Percentiles rank a stretch among this genome's conserved stretches.
Conservation (phyloP, 2,113 vertebrate species). For the Bostrychus sinensis region DNA sequence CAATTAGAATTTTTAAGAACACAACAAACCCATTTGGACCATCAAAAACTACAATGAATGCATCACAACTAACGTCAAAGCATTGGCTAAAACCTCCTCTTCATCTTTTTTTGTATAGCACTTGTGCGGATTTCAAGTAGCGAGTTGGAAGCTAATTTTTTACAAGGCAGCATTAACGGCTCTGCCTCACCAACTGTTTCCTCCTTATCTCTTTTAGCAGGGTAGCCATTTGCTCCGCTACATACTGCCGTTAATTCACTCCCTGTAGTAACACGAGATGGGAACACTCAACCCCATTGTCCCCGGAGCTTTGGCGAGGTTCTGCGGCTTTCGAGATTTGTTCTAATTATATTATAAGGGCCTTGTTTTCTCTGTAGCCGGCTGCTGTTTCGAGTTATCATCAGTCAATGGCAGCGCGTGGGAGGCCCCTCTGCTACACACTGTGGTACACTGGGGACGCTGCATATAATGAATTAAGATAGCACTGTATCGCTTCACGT, state of each 20-base stretch:
- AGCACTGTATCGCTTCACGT: conserved; percentile 27
- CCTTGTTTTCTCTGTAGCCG: conserved; percentile 55
- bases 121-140: conserved; percentile 6
- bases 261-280: conserved; percentile 56
- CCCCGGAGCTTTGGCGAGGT: conserved; percentile 61
- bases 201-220: conserved; percentile 52
- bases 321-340: conserved; percentile 51
- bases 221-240: conserved; percentile 42
- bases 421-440: conserved; percentile 48
- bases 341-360: conserved; percentile 69
- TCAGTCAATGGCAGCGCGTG: conserved; percentile 63
- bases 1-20: no score
- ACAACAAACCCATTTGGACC: no score
- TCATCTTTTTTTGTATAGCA: not conserved
- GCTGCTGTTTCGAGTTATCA: conserved; percentile 60
- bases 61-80: not conserved
- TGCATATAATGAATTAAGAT: conserved; percentile 53
- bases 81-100: conserved; percentile 15
- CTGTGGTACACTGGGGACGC: conserved; percentile 32
- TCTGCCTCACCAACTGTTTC: conserved; percentile 24
- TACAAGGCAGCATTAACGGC: conserved; percentile 15
- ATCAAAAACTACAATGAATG: not conserved
- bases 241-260: conserved; percentile 66
- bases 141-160: conserved; percentile 37
- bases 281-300: conserved; percentile 53